Conservation (phyloP, 2,797 vertebrate genomes). For the Mareca penelope region DNA sequence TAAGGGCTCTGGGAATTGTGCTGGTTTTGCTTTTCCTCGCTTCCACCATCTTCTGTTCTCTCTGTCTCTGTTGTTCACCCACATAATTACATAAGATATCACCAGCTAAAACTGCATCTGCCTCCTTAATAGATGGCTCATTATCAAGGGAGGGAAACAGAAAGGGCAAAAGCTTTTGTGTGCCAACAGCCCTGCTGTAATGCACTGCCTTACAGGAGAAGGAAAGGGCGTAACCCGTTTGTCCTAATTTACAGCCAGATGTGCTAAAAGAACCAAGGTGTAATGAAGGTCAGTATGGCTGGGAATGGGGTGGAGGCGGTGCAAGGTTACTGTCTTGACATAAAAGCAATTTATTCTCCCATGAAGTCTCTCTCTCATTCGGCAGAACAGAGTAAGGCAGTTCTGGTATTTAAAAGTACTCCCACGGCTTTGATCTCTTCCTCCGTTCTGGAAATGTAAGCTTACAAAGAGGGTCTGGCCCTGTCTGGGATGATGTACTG, state of each 20-base stretch:
- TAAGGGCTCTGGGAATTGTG: not conserved
- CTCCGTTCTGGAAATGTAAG: constrained; percentile 29
- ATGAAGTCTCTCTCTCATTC: not conserved
- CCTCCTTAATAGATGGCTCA: constrained; percentile 40
- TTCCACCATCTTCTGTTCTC: not conserved
- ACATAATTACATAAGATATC: constrained; percentile 47
- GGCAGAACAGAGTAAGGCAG: not conserved
- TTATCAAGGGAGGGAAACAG: constrained; percentile 65
- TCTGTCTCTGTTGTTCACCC: constrained; percentile 28
- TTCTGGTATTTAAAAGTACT: constrained; percentile 7
- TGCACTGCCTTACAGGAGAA: not conserved
- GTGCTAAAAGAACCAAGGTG: constrained; percentile 31
- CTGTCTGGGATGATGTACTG: constrained; percentile 6
- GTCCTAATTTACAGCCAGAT: constrained; percentile 44
- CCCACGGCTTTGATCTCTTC: constrained; percentile 48
- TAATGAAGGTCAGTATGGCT: constrained; percentile 21
- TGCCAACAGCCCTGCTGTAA: constrained; percentile 32
- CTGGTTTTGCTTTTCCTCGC: not conserved
- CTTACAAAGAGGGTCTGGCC: constrained; percentile 26
- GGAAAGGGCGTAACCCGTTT: not conserved
- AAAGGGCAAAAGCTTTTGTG: constrained; percentile 44
- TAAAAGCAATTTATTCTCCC: constrained; percentile 14
- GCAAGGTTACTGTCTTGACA: constrained; percentile 20
- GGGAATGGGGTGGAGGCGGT: not conserved
- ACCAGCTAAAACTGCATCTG: constrained; percentile 37